Base-by-base conservation (phyloP, 1,140 invertebrate genomes). In the Phortica variegata region DNA sequence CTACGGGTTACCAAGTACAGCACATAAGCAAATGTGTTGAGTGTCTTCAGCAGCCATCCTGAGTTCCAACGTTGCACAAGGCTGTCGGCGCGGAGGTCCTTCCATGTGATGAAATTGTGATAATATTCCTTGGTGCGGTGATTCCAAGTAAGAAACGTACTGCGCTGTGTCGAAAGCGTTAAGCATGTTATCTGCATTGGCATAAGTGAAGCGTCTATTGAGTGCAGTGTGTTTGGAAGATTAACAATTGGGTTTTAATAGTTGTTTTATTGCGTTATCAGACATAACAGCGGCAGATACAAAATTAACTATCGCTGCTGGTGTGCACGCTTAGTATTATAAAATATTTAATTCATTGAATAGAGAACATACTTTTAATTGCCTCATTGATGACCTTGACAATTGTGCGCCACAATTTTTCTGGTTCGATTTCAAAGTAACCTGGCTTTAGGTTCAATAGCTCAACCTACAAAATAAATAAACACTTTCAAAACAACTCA, bases 21-120 rank as follows among this genome's bases (percentile, higher is more conserved):
- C 10, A 87, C 81, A 62, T 78, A 78, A 61, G 55, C 80, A 52
- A 60, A 41, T 4, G 53, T 61, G 40, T 76, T 74, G 15, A 65
- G 65, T 56, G 88, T 84, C 77, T 84, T 90, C 63, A 93, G 80
- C 3, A 79, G 84, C 34, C 88, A 79, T 3, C 93, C 95, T 8
- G 83, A 78, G 77, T 98, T 97, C 88, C 91, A 94, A 58, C 85
- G 75, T 39, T 88, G 84, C 0, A 96, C 93, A 44, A 93, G 77
- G 21, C 82, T 70, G 60, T 88, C 83, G 19, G 92, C 89, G 46
- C 95, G 81, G 20, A 90, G 61, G 77, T 98, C 95, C 74, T 97
- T 97, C 95, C 96, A 98, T 16, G 91, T 94, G 49, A 98, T 93
- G 57, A 98, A 91, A 63, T 93, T 93, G 75, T 97, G 94, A 77